Base-by-base conservation (phyloP, 2,797 vertebrate genomes). In the Megaceryle alcyon region DNA sequence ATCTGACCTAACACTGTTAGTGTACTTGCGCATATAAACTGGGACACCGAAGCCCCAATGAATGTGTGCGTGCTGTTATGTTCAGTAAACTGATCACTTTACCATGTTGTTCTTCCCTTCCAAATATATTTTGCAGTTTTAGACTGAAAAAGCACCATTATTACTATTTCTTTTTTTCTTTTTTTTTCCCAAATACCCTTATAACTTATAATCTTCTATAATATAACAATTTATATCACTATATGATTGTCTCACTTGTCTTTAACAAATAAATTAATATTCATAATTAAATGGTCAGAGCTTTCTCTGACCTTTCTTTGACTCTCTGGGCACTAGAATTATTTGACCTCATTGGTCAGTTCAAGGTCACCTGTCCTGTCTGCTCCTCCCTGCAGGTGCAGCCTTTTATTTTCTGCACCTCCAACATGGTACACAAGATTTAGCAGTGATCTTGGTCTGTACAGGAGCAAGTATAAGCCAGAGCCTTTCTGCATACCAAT, bases 261-360 rank as follows among this genome's bases (percentile, higher is more conserved):
- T 41, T 59, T 86, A 71, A 39, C 12, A 43, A 79, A 92, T 59
- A 94, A 94, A 95, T 88, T 91, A 96, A 89, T 93, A 86, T 51
- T 44, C 56, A 87, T 86, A 69, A 94, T 88, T 95, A 92, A 95
- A 84, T 73, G 53, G 65, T 93, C 94, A 96, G 72, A 94, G 39
- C 35, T 82, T 77, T 81, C n/a, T 66, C 60, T 92, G 88, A 83
- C 79, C 65, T 97, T 96, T 88, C 35, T 71, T 64, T 92, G 80
- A 88, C 83, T 96, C 86, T 49, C 17, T 71, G 69, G 73, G 29
- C 66, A 76, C 69, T 41, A 80, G 54, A 81, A 81, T 51, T 95
- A 60, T 95, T 95, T 95, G 57, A 44, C 18, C 43, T 46, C 44
- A 46, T 46, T 53, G 51, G 28, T 53, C 51, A 53, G 51, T 53